These are phyloP conservation scores for Ceratina japonica DNA, from an alignment of 1,140 invertebrate species.

Conservation along the genomic window DNA sequence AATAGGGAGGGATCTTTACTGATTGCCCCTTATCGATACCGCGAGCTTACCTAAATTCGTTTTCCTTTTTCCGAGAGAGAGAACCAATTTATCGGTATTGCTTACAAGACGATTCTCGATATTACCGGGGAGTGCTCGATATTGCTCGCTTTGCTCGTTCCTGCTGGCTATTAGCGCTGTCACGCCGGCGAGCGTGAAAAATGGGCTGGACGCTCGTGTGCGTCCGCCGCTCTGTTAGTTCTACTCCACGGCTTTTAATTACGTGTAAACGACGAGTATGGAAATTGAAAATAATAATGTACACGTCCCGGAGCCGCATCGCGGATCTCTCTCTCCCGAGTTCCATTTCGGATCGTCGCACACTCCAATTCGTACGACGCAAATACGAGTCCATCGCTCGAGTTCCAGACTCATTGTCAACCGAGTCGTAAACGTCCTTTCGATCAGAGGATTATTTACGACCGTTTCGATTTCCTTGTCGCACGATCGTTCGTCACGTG, in stretches of 20 bases:
- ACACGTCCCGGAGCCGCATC: neutral
- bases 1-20: neutral
- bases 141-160: neutral
- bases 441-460: slow-evolving; percentile 19
- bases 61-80: no score
- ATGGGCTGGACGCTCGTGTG: neutral
- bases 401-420: no score
- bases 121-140: neutral
- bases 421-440: no score
- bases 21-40: slow-evolving; percentile 30
- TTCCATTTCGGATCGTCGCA: no score
- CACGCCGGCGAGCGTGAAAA: slow-evolving; percentile 14
- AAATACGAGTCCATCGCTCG: no score
- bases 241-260: neutral
- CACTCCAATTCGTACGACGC: no score
- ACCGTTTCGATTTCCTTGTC: neutral
- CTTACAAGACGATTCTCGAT: neutral
- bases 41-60: no score
- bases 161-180: neutral
- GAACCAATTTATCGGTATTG: slow-evolving; percentile 11
- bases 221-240: neutral
- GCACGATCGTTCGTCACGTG: slow-evolving; percentile 37
- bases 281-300: slow-evolving; percentile 16
- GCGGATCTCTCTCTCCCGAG: no score
- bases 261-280: neutral